Evolutionary conservation across 2,888 invertebrate genomes (phyloP), one percentile per base, ranked within the genome.

Genomic region (Drosophila cyrtoloma): DNA sequence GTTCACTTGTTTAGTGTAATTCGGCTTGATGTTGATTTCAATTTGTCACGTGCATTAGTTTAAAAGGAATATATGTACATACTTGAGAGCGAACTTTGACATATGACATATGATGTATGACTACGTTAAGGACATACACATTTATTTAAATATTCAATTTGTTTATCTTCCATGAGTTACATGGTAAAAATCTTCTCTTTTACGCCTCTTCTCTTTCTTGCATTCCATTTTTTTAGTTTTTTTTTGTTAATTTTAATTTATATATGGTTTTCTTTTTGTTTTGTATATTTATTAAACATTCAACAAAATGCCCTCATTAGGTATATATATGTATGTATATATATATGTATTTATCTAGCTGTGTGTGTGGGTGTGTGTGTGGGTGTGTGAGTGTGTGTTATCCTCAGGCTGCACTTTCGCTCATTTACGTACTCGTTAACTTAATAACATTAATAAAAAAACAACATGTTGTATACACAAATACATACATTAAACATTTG

Each of bases 401-500:
- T 64, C 28, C 32, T 42, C 47, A 64, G 64, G 57, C 33, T 42
- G 22, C 61, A n/a, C 35, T 47, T 62, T 71, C 61, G 72, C 61
- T 52, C 42, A 33, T 61, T 80, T 68, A 73, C 74, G 73, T 77
- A 81, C 68, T 71, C 70, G 56, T 74, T 47, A 79, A 90, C 86
- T 88, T 76, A 86, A 78, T 75, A 86, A 84, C 84, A 86, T 83
- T 79, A 81, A 81, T 88, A 81, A 72, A 84, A 76, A 83, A 90
- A 83, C 75, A 84, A 75, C 75, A 75, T 78, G 66, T 86, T 83
- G 81, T 86, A 78, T 90, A 84, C 89, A 84, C 90, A 82, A 85
- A 82, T 78, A 81, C 78, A 73, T 81, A 78, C 79, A 78, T 81
- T 73, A 79, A 79, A 79, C 69, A 69, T 74, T 79, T 72, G 30